Base-by-base conservation (phyloP, 2,113 vertebrate species). In the Oostethus manadensis region DNA sequence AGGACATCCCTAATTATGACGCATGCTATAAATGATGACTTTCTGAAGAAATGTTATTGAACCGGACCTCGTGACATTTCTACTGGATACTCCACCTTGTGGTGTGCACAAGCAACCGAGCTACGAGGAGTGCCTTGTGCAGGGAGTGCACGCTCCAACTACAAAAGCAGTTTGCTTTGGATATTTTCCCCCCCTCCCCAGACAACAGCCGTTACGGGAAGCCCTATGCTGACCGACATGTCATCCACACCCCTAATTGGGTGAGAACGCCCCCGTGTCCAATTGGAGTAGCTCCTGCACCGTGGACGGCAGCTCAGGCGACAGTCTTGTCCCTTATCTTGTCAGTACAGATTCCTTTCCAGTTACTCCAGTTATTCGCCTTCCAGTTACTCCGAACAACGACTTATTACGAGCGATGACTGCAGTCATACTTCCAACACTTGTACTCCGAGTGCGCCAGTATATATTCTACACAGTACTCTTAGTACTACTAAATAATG, bases 191-290 rank as follows among this genome's bases (percentile, higher is more conserved):
- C 5, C 13, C 35, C 7, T 5, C 38, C 11, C 17, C 29, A 54
- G 11, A 20, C 33, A 38, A 21, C 49, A 16, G 22, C 51, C 18
- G 17, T 38, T 38, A 54, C 29, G 43, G 61, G 65, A 48, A 68
- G 60, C 47, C 8, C 23, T 4, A 15, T 43, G 56, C 51, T 62
- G 75, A 80, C 44, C 66, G 77, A 80, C 56, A 65, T 73, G 49
- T 60, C 68, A 77, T 62, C 68, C 77, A 77, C 71, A 72, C 77
- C 79, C 58, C 72, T 70, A 74, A 80, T 60, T 82, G 69, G 75
- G 47, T 21, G 29, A 62, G 50, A 71, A 51, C 22, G 70, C 76
- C 70, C 74, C 4, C 6, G 68, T 50, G 76, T 22, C 77, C 64
- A 82, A 82, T 82, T 76, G 77, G 65, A 64, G 50, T 44, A 16